Evolutionary conservation across 2,888 invertebrate species (phyloP).

Genomic region (Brachycybe producta): DNA sequence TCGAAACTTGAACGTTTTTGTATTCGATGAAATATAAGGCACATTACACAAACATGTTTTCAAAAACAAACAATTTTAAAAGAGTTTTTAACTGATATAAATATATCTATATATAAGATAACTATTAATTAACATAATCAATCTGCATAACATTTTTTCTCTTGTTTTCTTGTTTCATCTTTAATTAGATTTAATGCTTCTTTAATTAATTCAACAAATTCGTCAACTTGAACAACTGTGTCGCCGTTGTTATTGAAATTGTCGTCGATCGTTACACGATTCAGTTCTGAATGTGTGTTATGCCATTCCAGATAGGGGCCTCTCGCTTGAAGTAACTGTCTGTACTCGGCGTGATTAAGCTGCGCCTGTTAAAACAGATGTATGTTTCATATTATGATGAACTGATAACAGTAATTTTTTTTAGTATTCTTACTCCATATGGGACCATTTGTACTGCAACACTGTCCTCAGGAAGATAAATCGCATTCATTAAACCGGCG

Average conservation of each 20-base stretch:
- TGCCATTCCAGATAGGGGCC: slow-evolving; percentile 9
- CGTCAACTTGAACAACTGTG: slow-evolving; percentile 3
- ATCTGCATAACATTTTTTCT: too few species aligned
- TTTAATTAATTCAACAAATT: slow-evolving; percentile 1
- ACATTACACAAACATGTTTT: too few species aligned
- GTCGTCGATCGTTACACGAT: background rate
- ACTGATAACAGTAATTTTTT: background rate
- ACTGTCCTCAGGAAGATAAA: slow-evolving; percentile 25
- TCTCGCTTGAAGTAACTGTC: background rate
- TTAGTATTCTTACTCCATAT: slow-evolving; percentile 23
- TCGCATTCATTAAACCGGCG: slow-evolving; percentile 27
- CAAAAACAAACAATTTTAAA: too few species aligned
- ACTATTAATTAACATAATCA: too few species aligned
- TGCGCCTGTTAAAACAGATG: background rate
- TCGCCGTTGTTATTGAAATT: background rate
- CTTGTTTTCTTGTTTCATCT: too few species aligned
- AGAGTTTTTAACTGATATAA: too few species aligned
- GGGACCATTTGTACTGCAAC: slow-evolving; percentile 28
- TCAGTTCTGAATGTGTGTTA: background rate
- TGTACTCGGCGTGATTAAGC: slow-evolving; percentile 1
- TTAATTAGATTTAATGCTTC: slow-evolving; percentile 1
- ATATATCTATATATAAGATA: too few species aligned
- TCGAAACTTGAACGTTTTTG: too few species aligned
- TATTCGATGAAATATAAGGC: too few species aligned
- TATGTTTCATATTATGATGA: too few species aligned